A percentile compares a stretch with the other conserved stretches of the same genome.
These are phyloP conservation scores for Meloidogyne chitwoodi DNA, from an alignment of 1,140 invertebrate species.

Conservation along the genomic window DNA sequence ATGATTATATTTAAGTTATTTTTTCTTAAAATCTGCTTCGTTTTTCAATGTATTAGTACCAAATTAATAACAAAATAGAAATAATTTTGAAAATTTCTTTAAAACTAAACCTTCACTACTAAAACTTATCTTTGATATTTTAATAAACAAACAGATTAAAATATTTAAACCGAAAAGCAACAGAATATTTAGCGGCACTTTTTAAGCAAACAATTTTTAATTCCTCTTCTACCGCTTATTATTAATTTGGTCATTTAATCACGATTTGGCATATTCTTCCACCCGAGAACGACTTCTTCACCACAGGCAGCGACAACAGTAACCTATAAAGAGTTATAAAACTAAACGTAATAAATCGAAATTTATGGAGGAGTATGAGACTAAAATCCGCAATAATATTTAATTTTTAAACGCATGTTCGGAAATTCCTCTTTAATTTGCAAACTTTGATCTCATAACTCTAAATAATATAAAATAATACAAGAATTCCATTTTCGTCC, in stretches of 20 bases:
- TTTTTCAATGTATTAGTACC: too few species aligned
- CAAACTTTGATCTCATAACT: neutral
- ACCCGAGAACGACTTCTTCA: constrained; percentile 52
- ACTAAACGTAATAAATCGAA: neutral
- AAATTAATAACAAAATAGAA: too few species aligned
- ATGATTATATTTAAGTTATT: too few species aligned
- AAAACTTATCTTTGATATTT: too few species aligned
- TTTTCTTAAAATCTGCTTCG: too few species aligned
- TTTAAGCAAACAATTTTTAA: neutral
- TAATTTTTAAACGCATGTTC: neutral
- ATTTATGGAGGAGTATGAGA: constrained; percentile 13
- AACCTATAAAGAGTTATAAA: constrained; percentile 22
- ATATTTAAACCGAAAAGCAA: neutral
- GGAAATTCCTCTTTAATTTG: neutral
- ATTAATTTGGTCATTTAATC: constrained; percentile 21
- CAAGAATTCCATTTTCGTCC: constrained; percentile 51
- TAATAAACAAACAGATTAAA: too few species aligned
- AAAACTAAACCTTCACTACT: too few species aligned
- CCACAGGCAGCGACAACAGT: constrained; percentile 53
- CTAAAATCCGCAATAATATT: neutral
- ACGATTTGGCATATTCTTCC: constrained; percentile 54
- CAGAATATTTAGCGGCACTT: neutral
- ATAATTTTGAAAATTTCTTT: too few species aligned
- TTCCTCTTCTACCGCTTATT: neutral
- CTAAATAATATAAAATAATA: constrained; percentile 11